A percentile compares a stretch with the other conserved stretches of the same genome.
Conservation (phyloP, 1,140 invertebrate species). For the Anastatus disparis region DNA sequence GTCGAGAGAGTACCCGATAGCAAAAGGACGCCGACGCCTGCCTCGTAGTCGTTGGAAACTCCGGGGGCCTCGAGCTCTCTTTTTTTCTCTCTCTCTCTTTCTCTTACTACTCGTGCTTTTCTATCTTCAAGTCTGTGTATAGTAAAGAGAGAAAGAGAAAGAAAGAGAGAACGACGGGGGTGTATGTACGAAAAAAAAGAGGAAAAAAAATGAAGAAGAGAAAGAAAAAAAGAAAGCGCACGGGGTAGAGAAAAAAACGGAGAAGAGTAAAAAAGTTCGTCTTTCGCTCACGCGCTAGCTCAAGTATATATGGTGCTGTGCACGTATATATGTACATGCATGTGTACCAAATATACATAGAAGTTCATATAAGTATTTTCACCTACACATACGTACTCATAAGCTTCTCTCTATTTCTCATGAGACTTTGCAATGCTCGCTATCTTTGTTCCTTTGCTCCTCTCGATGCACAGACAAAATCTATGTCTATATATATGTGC, state of each 20-base stretch:
- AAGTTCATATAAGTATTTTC: too few relatives aligned
- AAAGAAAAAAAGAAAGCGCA: slow-evolving; percentile 44
- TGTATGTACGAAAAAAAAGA: slow-evolving; percentile 49
- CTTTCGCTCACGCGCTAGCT: not conserved
- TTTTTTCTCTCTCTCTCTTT: slow-evolving; percentile 19
- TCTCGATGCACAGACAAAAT: too few relatives aligned
- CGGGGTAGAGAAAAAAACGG: slow-evolving; percentile 46
- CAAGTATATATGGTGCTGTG: not conserved
- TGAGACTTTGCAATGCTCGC: too few relatives aligned
- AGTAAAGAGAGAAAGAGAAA: slow-evolving; percentile 6
- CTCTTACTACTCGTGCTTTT: slow-evolving; percentile 3
- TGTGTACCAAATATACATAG: not conserved
- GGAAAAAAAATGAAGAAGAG: slow-evolving; percentile 36
- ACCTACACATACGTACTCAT: too few relatives aligned
- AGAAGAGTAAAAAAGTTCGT: slow-evolving; percentile 42
- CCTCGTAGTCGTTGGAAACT: slow-evolving; percentile 46
- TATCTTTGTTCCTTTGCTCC: too few relatives aligned
- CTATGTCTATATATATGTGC: too few relatives aligned
- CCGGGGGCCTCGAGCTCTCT: not conserved
- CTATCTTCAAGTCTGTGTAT: not conserved
- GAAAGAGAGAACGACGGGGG: slow-evolving; percentile 30
- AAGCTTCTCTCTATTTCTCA: too few relatives aligned
- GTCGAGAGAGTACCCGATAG: slow-evolving; percentile 51
- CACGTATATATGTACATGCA: not conserved
- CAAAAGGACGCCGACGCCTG: slow-evolving; percentile 54